A percentile compares a stretch with the other conserved stretches of the same genome.
Evolutionary conservation across 1,140 invertebrate genomes (phyloP).

Genomic region (Periplaneta americana): DNA sequence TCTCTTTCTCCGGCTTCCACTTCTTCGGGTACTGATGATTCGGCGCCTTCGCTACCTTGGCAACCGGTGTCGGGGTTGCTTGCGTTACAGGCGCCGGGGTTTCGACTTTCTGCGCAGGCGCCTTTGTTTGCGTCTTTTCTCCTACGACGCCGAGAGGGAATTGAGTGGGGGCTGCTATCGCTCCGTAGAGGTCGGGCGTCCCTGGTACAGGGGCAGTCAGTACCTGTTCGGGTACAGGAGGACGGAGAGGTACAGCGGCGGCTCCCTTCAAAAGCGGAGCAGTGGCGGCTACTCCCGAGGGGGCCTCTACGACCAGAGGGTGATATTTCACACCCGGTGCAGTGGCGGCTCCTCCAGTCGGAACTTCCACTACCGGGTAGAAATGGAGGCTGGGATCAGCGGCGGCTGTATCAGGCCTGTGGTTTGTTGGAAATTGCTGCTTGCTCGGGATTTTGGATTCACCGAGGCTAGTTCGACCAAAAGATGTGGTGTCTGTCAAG

Average conservation of each 20-base stretch:
- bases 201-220: neutral
- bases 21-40: neutral
- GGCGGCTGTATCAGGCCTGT: neutral
- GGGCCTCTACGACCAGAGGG: neutral
- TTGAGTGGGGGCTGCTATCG: neutral
- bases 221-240: neutral
- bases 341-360: neutral
- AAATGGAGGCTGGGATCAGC: too few species aligned
- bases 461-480: neutral
- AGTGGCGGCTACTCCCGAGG: neutral
- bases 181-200: neutral
- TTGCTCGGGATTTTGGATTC: neutral
- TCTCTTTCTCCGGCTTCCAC: neutral
- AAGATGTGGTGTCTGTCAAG: neutral
- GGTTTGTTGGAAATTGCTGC: neutral
- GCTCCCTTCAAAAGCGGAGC: neutral
- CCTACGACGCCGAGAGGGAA: neutral
- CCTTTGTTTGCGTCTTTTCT: neutral
- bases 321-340: neutral
- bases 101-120: neutral
- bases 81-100: neutral
- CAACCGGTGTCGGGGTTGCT: neutral
- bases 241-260: neutral
- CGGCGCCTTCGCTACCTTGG: neutral
- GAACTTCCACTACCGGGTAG: neutral